These are phyloP conservation scores for Girardinichthys multiradiatus DNA, from an alignment of 2,113 vertebrate species.

Conservation along the genomic window DNA sequence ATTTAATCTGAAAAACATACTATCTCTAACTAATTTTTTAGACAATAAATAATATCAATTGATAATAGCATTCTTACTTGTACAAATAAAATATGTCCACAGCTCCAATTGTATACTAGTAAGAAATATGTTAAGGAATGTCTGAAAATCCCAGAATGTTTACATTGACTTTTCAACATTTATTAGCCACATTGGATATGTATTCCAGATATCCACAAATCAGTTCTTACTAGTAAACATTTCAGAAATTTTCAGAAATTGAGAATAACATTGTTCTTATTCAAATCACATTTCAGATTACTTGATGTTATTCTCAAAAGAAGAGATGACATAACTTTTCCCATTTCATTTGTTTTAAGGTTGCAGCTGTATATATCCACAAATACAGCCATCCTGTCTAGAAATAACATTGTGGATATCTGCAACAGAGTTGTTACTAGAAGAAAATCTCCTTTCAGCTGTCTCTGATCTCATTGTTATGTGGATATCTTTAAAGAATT, in stretches of 20 bases:
- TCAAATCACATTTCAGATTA: neutral
- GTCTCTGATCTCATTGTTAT: neutral
- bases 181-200: neutral
- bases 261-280: neutral
- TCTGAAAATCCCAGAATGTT: neutral
- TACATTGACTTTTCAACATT: neutral
- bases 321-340: neutral
- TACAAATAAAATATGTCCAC: neutral
- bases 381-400: neutral
- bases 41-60: too few relatives aligned
- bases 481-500: neutral
- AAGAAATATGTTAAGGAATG: too few relatives aligned
- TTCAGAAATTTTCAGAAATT: neutral
- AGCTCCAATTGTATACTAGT: neutral
- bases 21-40: neutral
- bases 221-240: neutral
- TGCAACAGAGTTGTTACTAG: neutral
- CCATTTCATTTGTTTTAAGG: neutral
- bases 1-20: neutral
- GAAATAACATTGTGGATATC: neutral
- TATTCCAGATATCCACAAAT: neutral
- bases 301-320: neutral
- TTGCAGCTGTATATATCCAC: neutral
- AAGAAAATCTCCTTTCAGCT: neutral
- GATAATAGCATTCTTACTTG: neutral